Conservation (phyloP, 2,888 invertebrate species). For the Oxystoma pomonae region DNA sequence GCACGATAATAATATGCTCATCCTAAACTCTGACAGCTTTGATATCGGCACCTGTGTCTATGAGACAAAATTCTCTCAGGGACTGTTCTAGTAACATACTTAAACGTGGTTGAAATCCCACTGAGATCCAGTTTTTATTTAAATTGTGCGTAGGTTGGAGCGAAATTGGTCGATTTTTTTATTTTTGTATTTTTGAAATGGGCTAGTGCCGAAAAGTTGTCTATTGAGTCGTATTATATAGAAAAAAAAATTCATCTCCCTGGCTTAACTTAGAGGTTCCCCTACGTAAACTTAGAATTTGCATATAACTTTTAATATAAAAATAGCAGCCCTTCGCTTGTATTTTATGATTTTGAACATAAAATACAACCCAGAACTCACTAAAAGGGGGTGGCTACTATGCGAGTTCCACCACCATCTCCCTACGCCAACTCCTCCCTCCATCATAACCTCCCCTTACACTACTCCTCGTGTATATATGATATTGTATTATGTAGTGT, state of each 20-base stretch:
- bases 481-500: background rate
- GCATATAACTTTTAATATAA: background rate
- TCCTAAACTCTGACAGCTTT: no score
- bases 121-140: no score
- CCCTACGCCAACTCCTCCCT: background rate
- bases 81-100: no score
- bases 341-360: constrained; percentile 2
- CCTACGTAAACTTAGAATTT: background rate
- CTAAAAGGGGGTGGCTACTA: background rate
- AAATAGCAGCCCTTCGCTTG: constrained; percentile 3
- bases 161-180: constrained; percentile 7
- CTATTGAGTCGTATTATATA: constrained; percentile 7
- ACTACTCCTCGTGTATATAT: background rate
- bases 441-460: background rate
- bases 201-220: constrained; percentile 12
- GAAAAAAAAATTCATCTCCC: background rate
- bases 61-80: no score
- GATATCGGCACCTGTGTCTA: no score
- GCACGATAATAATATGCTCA: no score
- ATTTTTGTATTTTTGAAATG: constrained; percentile 10
- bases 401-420: background rate
- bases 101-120: no score
- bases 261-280: background rate
- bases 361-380: constrained; percentile 2
- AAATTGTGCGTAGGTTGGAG: constrained; percentile 2